These are phyloP conservation scores for Agapornis canus DNA, from an alignment of 2,797 vertebrate species.

Conservation along the genomic window DNA sequence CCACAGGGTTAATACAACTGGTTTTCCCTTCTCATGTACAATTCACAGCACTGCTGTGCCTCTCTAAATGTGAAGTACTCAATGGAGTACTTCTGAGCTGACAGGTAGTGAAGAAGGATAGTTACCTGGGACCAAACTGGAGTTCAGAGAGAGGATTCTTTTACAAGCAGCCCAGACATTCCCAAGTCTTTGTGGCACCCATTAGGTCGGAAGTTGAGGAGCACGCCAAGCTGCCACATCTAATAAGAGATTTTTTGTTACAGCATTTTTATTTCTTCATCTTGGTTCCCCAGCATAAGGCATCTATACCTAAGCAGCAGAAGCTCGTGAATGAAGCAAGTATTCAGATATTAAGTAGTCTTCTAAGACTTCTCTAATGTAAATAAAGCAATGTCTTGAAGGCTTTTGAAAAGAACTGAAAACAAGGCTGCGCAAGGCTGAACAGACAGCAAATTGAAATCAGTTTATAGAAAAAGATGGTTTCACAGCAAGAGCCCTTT, in stretches of 20 bases:
- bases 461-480: background rate
- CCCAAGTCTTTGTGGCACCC: background rate
- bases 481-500: background rate
- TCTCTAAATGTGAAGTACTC: background rate
- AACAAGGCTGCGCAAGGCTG: background rate
- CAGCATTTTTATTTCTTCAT: background rate
- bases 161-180: background rate
- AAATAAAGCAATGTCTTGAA: background rate
- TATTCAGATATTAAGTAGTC: background rate
- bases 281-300: background rate
- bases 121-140: background rate
- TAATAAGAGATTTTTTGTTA: background rate
- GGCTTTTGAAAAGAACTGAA: background rate
- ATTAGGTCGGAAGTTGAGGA: background rate
- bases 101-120: background rate
- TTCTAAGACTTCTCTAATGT: background rate
- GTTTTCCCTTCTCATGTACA: background rate
- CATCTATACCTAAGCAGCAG: background rate
- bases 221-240: background rate
- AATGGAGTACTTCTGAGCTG: background rate
- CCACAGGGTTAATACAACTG: fast-evolving
- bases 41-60: background rate
- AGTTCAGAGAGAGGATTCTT: background rate
- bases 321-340: background rate
- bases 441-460: background rate